A percentile compares a stretch with the other conserved stretches of the same genome.
Evolutionary conservation across 2,113 vertebrate species (phyloP).

Genomic region (Dryoscopus gambensis): DNA sequence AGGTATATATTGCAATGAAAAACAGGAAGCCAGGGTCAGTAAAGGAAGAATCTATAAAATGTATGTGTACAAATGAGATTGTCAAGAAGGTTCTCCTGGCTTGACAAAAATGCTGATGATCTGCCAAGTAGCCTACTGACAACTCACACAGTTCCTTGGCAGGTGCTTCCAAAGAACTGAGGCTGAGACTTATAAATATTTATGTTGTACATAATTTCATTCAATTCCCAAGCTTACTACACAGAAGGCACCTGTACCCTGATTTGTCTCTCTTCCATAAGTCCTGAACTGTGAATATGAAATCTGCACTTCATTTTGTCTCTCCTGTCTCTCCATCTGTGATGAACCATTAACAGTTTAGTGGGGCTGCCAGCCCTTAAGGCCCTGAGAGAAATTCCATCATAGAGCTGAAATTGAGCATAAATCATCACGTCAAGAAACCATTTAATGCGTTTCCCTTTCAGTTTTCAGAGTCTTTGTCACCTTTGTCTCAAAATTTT

Average conservation of each 20-base stretch:
- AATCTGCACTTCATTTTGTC: neutral
- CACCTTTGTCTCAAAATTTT: neutral
- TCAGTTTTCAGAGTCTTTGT: neutral
- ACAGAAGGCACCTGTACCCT: neutral
- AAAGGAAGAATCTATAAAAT: neutral
- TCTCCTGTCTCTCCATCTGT: constrained; percentile 2
- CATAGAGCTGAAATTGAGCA: neutral
- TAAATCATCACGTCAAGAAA: neutral
- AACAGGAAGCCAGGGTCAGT: neutral
- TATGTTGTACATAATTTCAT: neutral
- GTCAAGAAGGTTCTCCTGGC: neutral
- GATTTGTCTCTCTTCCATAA: neutral
- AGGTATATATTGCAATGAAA: neutral
- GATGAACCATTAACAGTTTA: neutral
- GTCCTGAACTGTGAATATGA: neutral
- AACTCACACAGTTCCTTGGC: neutral
- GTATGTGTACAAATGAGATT: neutral
- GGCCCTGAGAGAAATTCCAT: neutral
- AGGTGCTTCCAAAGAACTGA: neutral
- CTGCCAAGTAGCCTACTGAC: neutral
- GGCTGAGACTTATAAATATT: constrained; percentile 6
- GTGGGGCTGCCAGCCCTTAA: neutral
- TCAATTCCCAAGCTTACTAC: neutral
- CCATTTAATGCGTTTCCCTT: neutral
- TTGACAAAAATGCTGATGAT: neutral